Conservation (phyloP, 2,888 invertebrate species). For the Cordilura impudica region DNA sequence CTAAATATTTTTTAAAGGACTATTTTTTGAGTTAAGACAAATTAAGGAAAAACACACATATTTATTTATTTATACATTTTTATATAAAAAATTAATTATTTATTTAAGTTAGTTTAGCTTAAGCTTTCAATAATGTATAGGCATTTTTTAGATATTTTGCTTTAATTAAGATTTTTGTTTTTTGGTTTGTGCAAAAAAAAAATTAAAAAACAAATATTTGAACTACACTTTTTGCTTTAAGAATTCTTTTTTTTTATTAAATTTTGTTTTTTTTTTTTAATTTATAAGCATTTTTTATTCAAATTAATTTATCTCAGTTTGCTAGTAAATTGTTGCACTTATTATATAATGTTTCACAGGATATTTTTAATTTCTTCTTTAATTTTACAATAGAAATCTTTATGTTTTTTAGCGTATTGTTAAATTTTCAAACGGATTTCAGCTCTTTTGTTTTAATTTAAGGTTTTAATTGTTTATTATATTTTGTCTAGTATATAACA, state of each 20-base stretch:
- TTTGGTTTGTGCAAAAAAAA: not conserved
- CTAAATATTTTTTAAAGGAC: slow-evolving; percentile 10
- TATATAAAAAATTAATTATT: not conserved
- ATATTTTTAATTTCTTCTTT: not conserved
- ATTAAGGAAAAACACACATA: slow-evolving; percentile 7
- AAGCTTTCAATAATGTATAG: slow-evolving; percentile 1
- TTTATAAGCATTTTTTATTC: not conserved
- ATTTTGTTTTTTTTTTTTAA: slow-evolving; percentile 3
- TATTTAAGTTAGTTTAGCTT: not conserved
- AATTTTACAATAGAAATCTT: not conserved
- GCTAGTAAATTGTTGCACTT: slow-evolving; percentile 23
- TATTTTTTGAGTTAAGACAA: slow-evolving; percentile 4
- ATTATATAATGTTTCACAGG: slow-evolving; percentile 32
- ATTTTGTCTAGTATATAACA: not conserved
- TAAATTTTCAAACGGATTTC: not conserved
- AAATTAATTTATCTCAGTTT: not conserved
- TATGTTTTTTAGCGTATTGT: not conserved
- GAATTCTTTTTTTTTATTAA: not conserved
- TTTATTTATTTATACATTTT: not conserved
- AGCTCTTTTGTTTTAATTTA: not conserved
- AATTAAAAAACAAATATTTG: not conserved
- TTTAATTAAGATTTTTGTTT: not conserved
- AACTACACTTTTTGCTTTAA: not conserved
- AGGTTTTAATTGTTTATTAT: not conserved
- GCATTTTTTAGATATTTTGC: not conserved